Evolutionary conservation across 1,140 invertebrate species (phyloP).

Genomic region (Venustaconcha ellipsiformis): DNA sequence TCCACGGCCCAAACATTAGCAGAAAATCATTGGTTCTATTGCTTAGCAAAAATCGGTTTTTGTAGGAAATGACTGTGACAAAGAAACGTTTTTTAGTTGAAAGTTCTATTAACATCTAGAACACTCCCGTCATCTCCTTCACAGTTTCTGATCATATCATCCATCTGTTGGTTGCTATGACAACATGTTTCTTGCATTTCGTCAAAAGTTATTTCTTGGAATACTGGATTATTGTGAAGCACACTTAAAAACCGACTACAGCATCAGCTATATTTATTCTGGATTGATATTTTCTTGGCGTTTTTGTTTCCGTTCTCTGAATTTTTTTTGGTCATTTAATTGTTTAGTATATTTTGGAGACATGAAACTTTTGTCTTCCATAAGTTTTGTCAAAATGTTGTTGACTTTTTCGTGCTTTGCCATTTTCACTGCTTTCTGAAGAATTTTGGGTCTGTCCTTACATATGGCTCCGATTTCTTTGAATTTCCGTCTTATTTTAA

Average conservation of each 20-base stretch:
- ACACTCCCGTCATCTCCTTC: background rate
- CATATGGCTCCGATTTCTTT: background rate
- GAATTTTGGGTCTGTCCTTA: constrained; percentile 6
- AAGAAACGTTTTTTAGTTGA: constrained; percentile 1
- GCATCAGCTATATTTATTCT: constrained; percentile 7
- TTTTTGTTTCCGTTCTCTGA: constrained; percentile 4
- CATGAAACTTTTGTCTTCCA: background rate
- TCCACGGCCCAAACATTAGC: background rate
- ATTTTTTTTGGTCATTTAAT: constrained; percentile 10
- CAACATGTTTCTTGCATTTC: background rate
- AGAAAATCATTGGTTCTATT: constrained; percentile 3
- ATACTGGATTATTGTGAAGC: background rate
- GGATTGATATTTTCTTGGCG: background rate
- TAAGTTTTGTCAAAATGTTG: background rate
- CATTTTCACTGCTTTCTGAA: background rate
- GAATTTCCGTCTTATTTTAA: background rate
- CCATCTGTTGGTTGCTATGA: background rate
- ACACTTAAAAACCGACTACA: background rate
- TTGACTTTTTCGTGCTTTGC: no score
- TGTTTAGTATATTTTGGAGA: constrained; percentile 7
- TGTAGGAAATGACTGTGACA: constrained; percentile 4
- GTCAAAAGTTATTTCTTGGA: constrained; percentile 6
- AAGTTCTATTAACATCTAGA: constrained; percentile 9
- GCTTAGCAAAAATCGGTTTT: constrained; percentile 4
- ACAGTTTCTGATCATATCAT: constrained; percentile 9